Evolutionary conservation across 2,888 invertebrate genomes (phyloP), one percentile per base, ranked within the genome.

Genomic region (Agapostemon virescens): DNA sequence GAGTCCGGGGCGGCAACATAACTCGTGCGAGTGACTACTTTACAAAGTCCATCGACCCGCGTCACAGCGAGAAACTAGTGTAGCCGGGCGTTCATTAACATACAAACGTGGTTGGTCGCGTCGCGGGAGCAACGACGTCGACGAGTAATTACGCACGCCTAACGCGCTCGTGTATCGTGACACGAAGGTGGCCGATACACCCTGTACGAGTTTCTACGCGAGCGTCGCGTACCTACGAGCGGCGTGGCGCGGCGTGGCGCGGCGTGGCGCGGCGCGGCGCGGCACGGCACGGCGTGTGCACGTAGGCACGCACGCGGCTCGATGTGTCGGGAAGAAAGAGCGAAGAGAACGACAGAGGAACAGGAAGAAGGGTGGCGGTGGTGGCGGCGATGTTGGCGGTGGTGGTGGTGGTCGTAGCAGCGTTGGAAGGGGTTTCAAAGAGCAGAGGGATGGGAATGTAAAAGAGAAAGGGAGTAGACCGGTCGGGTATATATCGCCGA

Each of bases 101-200:
- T 85, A 86, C 67, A 81, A 75, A 61, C 81, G 72, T 77, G 71
- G 79, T 71, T 61, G 77, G 67, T 79, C 67, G 74, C 71, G 79
- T 79, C 72, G 77, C 77, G 75, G 69, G 55, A 55, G 86, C 74
- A 84, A 81, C 85, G 70, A 77, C 73, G 84, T 69, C 79, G 82
- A 85, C 81, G 84, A 86, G 84, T 88, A 87, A 88, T 88, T 88
- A 88, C 82, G 86, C 84, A 85, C 86, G 86, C 83, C 85, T 84
- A 87, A 88, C 88, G 85, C 83, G 83, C 71, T 61, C 64, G 81
- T 83, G 86, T 82, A 83, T 74, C 75, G 77, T 33, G 70, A 69
- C 58, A 70, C 70, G 68, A 33, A 63, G 68, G 67, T 68, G 77
- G 74, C 68, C 68, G 38, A 58, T 33, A 72, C 61, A 49, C 69